Percentiles rank a stretch among this genome's conserved stretches.
Evolutionary conservation across 2,113 vertebrate genomes (phyloP).

Genomic region (Sinocyclocheilus rhinocerous): DNA sequence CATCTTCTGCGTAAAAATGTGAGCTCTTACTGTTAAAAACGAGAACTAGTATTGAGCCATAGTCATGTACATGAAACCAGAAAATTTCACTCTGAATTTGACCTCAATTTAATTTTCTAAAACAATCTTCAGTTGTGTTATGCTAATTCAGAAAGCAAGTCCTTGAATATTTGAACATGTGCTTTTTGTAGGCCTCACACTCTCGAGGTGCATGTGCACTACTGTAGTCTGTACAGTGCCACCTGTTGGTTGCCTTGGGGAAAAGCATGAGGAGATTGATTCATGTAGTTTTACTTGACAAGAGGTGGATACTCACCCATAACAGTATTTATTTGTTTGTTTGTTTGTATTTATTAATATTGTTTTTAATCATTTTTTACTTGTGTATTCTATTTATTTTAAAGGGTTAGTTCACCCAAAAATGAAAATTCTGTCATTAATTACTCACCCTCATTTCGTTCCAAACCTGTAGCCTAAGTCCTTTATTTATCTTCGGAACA

Average conservation of each 20-base stretch:
- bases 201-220: neutral
- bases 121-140: neutral
- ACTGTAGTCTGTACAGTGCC: constrained; percentile 16
- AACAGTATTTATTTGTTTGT: neutral
- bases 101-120: neutral
- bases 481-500: no score
- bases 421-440: no score
- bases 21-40: constrained; percentile 20
- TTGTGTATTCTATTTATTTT: no score
- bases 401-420: no score
- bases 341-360: neutral
- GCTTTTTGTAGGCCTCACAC: neutral
- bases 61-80: constrained; percentile 6
- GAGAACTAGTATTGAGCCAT: constrained; percentile 11
- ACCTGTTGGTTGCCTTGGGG: constrained; percentile 41
- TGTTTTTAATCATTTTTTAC: no score
- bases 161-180: neutral
- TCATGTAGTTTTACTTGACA: neutral
- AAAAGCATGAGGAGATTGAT: neutral
- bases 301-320: neutral
- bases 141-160: neutral
- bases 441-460: no score
- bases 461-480: no score
- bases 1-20: constrained; percentile 11
- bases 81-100: neutral